These are phyloP conservation scores for Triops cancriformis DNA, from an alignment of 1,140 invertebrate species.

Conservation along the genomic window DNA sequence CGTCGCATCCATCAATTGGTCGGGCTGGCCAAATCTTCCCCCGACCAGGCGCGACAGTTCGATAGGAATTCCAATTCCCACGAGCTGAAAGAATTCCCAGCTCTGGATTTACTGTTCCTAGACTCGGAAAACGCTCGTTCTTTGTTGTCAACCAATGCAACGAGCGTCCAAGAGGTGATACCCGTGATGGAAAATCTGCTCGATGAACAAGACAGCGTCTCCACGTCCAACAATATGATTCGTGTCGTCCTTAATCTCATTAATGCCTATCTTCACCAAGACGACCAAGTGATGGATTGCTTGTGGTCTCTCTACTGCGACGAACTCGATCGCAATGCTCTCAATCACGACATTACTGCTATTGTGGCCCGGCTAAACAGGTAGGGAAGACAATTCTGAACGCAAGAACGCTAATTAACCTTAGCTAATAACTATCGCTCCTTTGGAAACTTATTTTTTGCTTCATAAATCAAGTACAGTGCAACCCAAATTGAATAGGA, in stretches of 20 bases:
- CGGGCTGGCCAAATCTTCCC: neutral
- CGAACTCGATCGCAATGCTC: neutral
- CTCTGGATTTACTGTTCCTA: neutral
- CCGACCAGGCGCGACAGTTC: neutral
- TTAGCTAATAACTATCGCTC: too few species aligned
- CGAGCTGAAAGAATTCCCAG: neutral
- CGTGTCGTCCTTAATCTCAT: neutral
- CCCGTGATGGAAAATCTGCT: neutral
- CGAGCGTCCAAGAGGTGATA: neutral
- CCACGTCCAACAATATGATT: neutral
- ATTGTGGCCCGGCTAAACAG: neutral
- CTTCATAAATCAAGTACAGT: too few species aligned
- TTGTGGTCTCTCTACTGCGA: neutral
- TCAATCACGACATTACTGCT: neutral
- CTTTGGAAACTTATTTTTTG: too few species aligned
- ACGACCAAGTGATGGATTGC: neutral
- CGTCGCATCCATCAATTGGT: constrained; percentile 8
- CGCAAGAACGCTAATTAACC: too few species aligned
- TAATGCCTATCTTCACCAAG: neutral
- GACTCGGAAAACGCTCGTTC: neutral
- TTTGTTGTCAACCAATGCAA: neutral
- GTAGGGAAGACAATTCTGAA: too few species aligned
- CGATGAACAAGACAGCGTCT: neutral
- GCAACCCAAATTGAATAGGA: too few species aligned
- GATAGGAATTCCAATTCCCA: neutral